phyloP scores from a whole-genome alignment of 1,140 invertebrate species.

The Saccostrea glomerata region DNA sequence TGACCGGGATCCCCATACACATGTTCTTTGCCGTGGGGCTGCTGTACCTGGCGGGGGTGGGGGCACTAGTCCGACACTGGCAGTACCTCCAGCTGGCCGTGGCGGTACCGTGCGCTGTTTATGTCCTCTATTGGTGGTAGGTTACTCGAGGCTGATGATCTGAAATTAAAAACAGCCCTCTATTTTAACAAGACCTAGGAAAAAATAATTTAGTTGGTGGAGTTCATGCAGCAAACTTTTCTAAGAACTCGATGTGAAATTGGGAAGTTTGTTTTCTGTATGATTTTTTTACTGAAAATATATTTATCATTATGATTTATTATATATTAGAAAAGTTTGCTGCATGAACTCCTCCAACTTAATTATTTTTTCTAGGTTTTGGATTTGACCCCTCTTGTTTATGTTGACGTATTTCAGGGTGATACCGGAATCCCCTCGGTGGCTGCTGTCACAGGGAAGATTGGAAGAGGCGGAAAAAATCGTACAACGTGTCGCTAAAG shows the following conservation, averaged over 20 bases:
- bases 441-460: constrained; percentile 60
- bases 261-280: too few relatives aligned
- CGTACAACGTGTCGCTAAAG: constrained; percentile 54
- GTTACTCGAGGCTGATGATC: constrained; percentile 24
- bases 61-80: constrained; percentile 86
- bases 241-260: too few relatives aligned
- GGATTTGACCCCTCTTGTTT: too few relatives aligned
- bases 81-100: constrained; percentile 86
- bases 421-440: constrained; percentile 66
- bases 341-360: too few relatives aligned
- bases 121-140: constrained; percentile 82
- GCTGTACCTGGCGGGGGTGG: constrained; percentile 82
- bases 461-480: constrained; percentile 64
- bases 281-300: too few relatives aligned
- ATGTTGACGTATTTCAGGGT: constrained; percentile 49
- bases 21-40: constrained; percentile 87
- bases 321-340: too few relatives aligned
- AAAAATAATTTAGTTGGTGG: too few relatives aligned
- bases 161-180: neutral
- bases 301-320: too few relatives aligned
- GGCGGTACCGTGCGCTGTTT: constrained; percentile 86
- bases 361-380: too few relatives aligned
- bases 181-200: too few relatives aligned
- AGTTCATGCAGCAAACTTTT: too few relatives aligned
- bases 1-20: constrained; percentile 86